These are phyloP conservation scores for Hippoglossus stenolepis DNA, from an alignment of 2,113 vertebrate genomes.

Conservation along the genomic window DNA sequence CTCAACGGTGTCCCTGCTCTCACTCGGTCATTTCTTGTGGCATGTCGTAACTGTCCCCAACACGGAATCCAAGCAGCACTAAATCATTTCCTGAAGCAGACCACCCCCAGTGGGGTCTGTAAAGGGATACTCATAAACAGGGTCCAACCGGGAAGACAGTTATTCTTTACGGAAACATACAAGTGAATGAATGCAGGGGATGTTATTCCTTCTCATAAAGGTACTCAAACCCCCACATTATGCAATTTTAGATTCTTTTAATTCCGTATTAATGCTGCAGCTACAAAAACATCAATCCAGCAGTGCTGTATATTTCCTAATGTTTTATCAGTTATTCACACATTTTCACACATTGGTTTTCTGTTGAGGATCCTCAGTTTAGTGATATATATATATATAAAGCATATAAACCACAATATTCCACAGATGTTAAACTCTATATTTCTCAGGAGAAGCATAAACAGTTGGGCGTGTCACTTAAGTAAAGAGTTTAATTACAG, in stretches of 20 bases:
- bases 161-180: background rate
- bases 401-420: background rate
- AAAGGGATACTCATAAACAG: constrained; percentile 32
- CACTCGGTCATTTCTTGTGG: constrained; percentile 47
- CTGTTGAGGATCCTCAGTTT: background rate
- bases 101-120: constrained; percentile 35
- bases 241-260: background rate
- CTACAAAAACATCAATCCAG: background rate
- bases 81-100: constrained; percentile 65
- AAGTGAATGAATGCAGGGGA: background rate
- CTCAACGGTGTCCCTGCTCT: constrained; percentile 14
- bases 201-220: background rate
- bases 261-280: background rate
- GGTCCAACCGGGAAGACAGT: constrained; percentile 12
- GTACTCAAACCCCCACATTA: background rate
- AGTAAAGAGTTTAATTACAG: constrained; percentile 70
- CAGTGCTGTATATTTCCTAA: background rate
- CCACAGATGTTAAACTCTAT: constrained; percentile 18
- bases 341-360: background rate
- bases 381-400: background rate
- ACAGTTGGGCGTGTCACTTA: constrained; percentile 56
- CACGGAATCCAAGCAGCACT: constrained; percentile 45
- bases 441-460: constrained; percentile 43
- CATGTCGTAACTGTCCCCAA: constrained; percentile 24
- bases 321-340: background rate